Base-by-base conservation (phyloP, 2,113 vertebrate genomes). In the Xiphophorus couchianus region DNA sequence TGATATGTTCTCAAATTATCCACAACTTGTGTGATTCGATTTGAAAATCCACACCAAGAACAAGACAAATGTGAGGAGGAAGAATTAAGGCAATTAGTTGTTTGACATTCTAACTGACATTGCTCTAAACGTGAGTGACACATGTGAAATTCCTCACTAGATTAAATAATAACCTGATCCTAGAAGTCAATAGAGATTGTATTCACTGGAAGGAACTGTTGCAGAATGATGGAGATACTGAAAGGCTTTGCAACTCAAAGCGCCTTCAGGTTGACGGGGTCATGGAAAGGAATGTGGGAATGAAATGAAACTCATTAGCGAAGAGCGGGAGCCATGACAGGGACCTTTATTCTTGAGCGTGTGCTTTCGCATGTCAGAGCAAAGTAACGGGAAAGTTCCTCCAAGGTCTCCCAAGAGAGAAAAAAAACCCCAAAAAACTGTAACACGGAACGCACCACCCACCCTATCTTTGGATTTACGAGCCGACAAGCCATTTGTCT, bases 11-110 rank as follows among this genome's bases (percentile, higher is more conserved):
- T 88, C 84, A 92, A 93, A 93, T 93, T 91, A 91, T 92, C 92
- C 89, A 89, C 74, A 86, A 82, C 85, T 92, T 90, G 83, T 86
- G 91, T 88, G 35, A 94, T 92, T 94, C 88, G 79, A 81, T 92
- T 93, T 92, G 82, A 90, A 58, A 25, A 25, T 58, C 71, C 28
- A 4, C 6, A 48, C 17, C n/a, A 30, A 48, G 17, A 28, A 73
- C 62, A 69, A 15, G 44, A 19, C 5, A 48, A 19, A 54, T 77
- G 78, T 71, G 65, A 66, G 73, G 82, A 78, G 84, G 91, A 84
- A 82, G 76, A 83, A 85, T 82, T 81, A 62, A 85, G 66, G 67
- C 73, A 81, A 82, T 87, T 86, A 67, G 61, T 81, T 83, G 73
- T 91, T 92, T 89, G 86, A 93, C 78, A 85, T 87, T 88, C 78